A percentile compares a stretch with the other conserved stretches of the same genome.
These are phyloP conservation scores for Leucopternis melanops DNA, from an alignment of 2,113 vertebrate species.

Conservation along the genomic window DNA sequence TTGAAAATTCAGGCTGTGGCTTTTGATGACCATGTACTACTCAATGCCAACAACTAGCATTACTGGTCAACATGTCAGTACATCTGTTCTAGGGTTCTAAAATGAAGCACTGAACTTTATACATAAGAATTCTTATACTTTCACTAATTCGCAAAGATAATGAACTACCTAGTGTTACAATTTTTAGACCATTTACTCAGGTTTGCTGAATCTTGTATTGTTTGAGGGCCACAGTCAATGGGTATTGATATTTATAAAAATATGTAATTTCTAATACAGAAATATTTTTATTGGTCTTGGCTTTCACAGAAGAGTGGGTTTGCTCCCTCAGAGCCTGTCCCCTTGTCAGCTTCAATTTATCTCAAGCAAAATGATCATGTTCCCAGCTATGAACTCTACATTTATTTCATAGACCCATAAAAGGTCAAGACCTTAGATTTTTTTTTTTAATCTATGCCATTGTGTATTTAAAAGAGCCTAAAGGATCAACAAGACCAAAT, in stretches of 20 bases:
- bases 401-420: constrained; percentile 49
- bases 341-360: constrained; percentile 38
- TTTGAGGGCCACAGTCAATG: not conserved
- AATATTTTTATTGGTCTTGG: not conserved
- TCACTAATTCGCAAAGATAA: not conserved
- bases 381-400: constrained; percentile 51
- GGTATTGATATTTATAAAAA: not conserved
- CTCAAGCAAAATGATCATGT: constrained; percentile 27
- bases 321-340: constrained; percentile 26
- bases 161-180: not conserved
- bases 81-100: not conserved
- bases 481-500: constrained; percentile 58
- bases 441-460: constrained; percentile 29
- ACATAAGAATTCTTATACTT: not conserved
- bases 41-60: not conserved
- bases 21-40: not conserved
- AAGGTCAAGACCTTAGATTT: constrained; percentile 20
- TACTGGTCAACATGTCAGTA: not conserved
- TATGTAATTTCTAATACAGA: not conserved
- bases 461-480: constrained; percentile 34
- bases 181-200: not conserved
- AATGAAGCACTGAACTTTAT: not conserved
- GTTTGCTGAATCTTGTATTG: not conserved
- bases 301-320: constrained; percentile 39
- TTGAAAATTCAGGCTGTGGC: not conserved